A percentile compares a stretch with the other conserved stretches of the same genome.
Conservation (phyloP, 2,797 vertebrate genomes). For the Acipenser ruthenus region DNA sequence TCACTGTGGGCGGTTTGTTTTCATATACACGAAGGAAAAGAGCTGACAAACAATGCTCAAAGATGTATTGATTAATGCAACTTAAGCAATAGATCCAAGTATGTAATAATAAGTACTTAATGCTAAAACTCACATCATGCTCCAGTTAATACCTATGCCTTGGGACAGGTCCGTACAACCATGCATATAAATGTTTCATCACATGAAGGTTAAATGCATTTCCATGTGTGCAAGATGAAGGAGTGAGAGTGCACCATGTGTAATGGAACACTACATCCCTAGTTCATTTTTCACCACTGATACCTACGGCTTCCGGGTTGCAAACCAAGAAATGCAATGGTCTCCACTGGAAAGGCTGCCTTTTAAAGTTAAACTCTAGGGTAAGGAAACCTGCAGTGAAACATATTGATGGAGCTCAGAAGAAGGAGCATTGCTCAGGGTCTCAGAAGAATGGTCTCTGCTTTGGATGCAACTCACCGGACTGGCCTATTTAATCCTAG, state of each 20-base stretch:
- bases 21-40: too few relatives aligned
- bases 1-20: too few relatives aligned
- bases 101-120: too few relatives aligned
- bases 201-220: slow-evolving; percentile 83
- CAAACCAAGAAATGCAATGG: slow-evolving; percentile 45
- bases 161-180: slow-evolving; percentile 59
- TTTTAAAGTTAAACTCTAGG: slow-evolving; percentile 55
- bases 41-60: too few relatives aligned
- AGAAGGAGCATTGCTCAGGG: too few relatives aligned
- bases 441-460: too few relatives aligned
- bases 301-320: slow-evolving; percentile 55
- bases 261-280: slow-evolving; percentile 73
- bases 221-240: slow-evolving; percentile 81
- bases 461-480: too few relatives aligned
- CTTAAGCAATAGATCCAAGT: too few relatives aligned
- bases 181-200: slow-evolving; percentile 80
- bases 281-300: slow-evolving; percentile 71
- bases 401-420: too few relatives aligned
- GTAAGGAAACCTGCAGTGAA: slow-evolving; percentile 17
- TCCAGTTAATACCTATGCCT: slow-evolving; percentile 61
- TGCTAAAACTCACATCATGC: slow-evolving; percentile 43
- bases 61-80: too few relatives aligned
- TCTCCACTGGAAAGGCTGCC: slow-evolving; percentile 43
- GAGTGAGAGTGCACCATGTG: slow-evolving; percentile 62
- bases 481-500: too few relatives aligned